Base-by-base conservation (phyloP, 2,113 vertebrate genomes). In the Pica pica region DNA sequence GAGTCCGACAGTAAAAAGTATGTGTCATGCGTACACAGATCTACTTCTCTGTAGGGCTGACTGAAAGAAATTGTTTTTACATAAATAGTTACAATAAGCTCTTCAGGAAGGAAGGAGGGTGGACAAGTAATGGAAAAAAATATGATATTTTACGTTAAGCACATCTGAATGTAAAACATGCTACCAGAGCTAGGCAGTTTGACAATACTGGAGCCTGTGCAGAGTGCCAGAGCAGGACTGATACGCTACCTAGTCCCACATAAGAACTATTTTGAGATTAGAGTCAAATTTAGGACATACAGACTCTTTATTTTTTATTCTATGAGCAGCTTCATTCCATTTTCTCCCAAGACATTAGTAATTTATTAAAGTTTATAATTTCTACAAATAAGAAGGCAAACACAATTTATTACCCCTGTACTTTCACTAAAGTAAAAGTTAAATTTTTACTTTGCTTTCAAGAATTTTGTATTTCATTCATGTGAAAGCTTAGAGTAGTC, bases 61-160 rank as follows among this genome's bases (percentile, higher is more conserved):
- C 31, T 67, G 64, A 56, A 64, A 90, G 1, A 90, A 91, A 56
- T 63, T 82, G 7, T 11, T 83, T 94, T 93, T 93, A 80, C 71
- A 33, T 90, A 86, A 86, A 77, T 67, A 83, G 87, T 80, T 94
- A 81, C 61, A 93, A 82, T 78, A 93, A 87, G 27, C 57, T 71
- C 53, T 87, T 94, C 56, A 92, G 89, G 87, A 93, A 94, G 90
- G 90, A 87, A 89, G 83, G 49, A 83, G 90, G 37, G 86, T 79
- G 77, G 73, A 89, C 46, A 35, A 61, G 69, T 57, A 95, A 79
- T 90, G 96, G 95, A 95, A 97, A 94, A 94, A 96, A 88, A 74
- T 74, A 64, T 0, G 2, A 1, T 78, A 89, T 94, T 96, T 92
- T 95, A 77, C 23, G 68, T 86, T 94, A 92, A 81, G 52, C 26